These are phyloP conservation scores for Caradrina kadenii DNA, from an alignment of 2,888 invertebrate genomes.

Conservation along the genomic window DNA sequence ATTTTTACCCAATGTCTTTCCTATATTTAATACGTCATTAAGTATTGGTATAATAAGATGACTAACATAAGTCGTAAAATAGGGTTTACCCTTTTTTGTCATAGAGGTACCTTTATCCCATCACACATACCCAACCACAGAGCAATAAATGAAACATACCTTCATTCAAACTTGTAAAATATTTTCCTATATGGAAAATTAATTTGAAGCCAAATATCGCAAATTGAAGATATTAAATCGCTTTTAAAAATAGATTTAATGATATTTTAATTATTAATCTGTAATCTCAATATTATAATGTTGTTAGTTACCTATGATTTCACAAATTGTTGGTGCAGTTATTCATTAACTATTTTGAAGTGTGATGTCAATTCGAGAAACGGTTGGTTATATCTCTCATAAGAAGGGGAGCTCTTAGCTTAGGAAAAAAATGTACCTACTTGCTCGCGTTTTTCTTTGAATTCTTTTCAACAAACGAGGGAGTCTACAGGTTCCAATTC, in stretches of 20 bases:
- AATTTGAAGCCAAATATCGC: constrained; percentile 87
- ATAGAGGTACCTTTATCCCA: constrained; percentile 6
- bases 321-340: constrained; percentile 83
- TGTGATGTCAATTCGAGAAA: constrained; percentile 53
- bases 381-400: constrained; percentile 37
- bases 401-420: constrained; percentile 31
- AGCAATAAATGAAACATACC: constrained; percentile 63
- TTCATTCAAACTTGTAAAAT: constrained; percentile 64
- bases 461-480: constrained; percentile 30
- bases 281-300: constrained; percentile 82
- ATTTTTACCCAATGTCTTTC: constrained; percentile 10
- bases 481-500: constrained; percentile 60
- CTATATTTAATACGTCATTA: constrained; percentile 48
- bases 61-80: constrained; percentile 35
- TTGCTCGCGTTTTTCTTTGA: constrained; percentile 28
- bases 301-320: constrained; percentile 85
- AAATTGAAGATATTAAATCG: constrained; percentile 76
- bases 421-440: constrained; percentile 2
- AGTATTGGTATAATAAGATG: constrained; percentile 47
- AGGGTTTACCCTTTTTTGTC: constrained; percentile 28
- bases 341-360: constrained; percentile 43
- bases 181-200: constrained; percentile 71
- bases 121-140: constrained; percentile 24
- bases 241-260: constrained; percentile 75
- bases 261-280: constrained; percentile 71